Base-by-base conservation (phyloP, 2,888 invertebrate genomes). In the Tillus elongatus region DNA sequence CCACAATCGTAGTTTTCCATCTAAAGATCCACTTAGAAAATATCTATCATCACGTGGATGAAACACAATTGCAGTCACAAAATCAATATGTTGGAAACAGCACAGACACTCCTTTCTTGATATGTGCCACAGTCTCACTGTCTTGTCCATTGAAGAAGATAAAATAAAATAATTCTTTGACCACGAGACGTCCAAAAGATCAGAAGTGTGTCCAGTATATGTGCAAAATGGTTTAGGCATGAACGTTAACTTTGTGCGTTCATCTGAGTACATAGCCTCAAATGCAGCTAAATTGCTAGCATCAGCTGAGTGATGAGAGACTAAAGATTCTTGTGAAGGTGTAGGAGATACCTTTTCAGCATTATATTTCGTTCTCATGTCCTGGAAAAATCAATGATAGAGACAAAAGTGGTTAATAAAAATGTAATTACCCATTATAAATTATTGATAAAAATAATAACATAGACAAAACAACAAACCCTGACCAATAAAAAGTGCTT, bases 91-190 rank as follows among this genome's bases (percentile, higher is more conserved):
- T 61, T 97, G 96, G 68, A 98, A 98, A 60, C 95, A 95, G 61
- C 97, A 98, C 1, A 98, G 75, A 60, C 98, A 98, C 64, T 98
- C 97, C 54, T 89, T 85, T 24, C 97, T 72, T 0, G 95, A 93
- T 43, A 97, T 90, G 64, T 98, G 97, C 97, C 98, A 98, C 41
- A 98, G 68, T 33, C 91, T 72, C 2, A 97, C 97, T 0, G 97
- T 98, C 64, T 96, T 93, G 63, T 97, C 96, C 95, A 96, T 96
- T 2, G 93, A 95, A 19, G 93, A 92, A 1, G 95, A 93, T n/a
- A 97, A 68, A 35, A 97, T 80, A 60, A 97, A 97, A 64, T 95
- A 93, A 67, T 95, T 96, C 71, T 96, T 98, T 0, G 96, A 97
- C 98, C 97, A 98, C 3, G 93, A 89, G 0, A 98, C 84, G 66